Evolutionary conservation across 2,888 invertebrate genomes (phyloP).

Genomic region (Leptinotarsa peninsularis): DNA sequence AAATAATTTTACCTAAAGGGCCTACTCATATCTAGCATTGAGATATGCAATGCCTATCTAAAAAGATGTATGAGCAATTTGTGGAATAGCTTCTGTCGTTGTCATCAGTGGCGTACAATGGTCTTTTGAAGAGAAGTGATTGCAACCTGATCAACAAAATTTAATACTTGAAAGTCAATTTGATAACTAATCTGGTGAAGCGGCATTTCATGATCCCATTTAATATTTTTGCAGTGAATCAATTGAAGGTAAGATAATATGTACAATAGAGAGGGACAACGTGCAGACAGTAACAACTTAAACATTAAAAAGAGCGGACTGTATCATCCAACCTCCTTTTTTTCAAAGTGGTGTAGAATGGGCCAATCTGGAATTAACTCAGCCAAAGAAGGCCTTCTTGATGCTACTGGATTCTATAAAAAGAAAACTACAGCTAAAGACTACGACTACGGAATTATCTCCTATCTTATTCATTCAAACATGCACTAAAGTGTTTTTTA

Average conservation of each 20-base stretch:
- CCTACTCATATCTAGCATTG: no score
- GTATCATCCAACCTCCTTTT: constrained; percentile 83
- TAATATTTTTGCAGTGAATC: constrained; percentile 8
- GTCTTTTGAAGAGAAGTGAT: no score
- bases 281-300: constrained; percentile 55
- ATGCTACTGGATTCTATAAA: constrained; percentile 68
- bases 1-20: no score
- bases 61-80: no score
- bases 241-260: not conserved
- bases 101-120: no score
- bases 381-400: constrained; percentile 89
- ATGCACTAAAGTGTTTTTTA: not conserved
- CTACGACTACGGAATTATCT: constrained; percentile 16
- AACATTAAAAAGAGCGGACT: constrained; percentile 55
- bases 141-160: no score
- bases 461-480: constrained; percentile 11
- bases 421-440: constrained; percentile 65
- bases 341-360: constrained; percentile 84
- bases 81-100: no score
- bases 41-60: no score
- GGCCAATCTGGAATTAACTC: constrained; percentile 98
- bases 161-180: not conserved
- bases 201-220: not conserved
- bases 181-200: not conserved
- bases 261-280: constrained; percentile 37